phyloP scores from a whole-genome alignment of 2,888 invertebrate genomes.

The Drosophila dives region DNA sequence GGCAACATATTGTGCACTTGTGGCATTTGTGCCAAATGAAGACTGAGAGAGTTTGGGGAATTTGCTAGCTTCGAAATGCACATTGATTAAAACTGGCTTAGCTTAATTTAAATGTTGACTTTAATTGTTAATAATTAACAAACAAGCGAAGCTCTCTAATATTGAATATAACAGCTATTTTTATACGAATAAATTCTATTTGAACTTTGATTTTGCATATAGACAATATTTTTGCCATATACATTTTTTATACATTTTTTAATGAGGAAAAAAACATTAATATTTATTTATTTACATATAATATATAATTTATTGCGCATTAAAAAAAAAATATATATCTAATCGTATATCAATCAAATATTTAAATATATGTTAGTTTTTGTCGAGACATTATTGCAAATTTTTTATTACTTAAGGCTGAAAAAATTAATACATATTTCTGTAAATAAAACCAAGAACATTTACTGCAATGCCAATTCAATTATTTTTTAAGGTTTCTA shows the following conservation, averaged over 20 bases:
- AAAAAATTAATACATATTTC: not conserved
- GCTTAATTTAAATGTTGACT: not conserved
- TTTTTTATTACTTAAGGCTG: not conserved
- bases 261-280: not conserved
- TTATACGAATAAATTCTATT: not conserved
- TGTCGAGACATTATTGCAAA: not conserved
- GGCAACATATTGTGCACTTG: slow-evolving; percentile 8
- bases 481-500: not conserved
- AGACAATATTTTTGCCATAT: not conserved
- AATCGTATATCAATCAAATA: too few relatives aligned
- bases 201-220: not conserved
- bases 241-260: not conserved
- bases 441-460: not conserved
- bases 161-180: not conserved
- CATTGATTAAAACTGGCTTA: not conserved
- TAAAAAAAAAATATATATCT: not conserved
- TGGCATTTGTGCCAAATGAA: not conserved
- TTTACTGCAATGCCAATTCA: not conserved
- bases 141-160: not conserved
- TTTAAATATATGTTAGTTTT: not conserved
- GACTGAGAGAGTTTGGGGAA: slow-evolving; percentile 1
- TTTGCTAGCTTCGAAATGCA: not conserved
- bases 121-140: not conserved
- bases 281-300: too few relatives aligned
- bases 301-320: not conserved